Evolutionary conservation across 2,113 vertebrate genomes (phyloP), one percentile per base, ranked within the genome.

Genomic region (Tupaia chinensis): DNA sequence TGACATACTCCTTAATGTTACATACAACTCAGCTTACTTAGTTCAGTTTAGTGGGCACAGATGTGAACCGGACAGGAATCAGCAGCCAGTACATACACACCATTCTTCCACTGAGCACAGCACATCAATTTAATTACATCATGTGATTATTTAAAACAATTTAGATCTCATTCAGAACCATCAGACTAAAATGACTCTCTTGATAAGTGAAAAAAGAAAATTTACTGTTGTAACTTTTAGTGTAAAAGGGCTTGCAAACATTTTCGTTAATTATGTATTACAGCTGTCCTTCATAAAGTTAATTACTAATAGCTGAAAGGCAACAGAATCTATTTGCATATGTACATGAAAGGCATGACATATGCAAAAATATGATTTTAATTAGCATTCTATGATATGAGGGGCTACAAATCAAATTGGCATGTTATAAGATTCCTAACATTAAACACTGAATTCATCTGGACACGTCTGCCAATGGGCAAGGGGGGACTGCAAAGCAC

Each of bases 221-320:
- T 82, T 95, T 97, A 98, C 98, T 98, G 98, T 98, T 99, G 98
- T 98, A 99, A 99, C 98, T 99, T 98, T 94, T 97, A 97, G 97
- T 98, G 98, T 99, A 98, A 99, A 99, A 98, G 98, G 99, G 99
- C 99, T 99, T 99, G 99, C 99, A 99, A 99, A 99, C 99, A 99
- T 99, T 99, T 99, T 99, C 99, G 99, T 99, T 99, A 99, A 99
- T 99, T 99, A 99, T 99, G 99, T 99, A 99, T 99, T 99, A 99
- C 99, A 99, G 99, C 99, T 99, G 99, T 99, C 99, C 99, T 99
- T 99, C 99, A 99, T 99, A 99, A 99, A 99, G 99, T 99, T 99
- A 99, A 99, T 99, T 99, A 99, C 99, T 99, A 99, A 99, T 99
- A 98, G 99, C 99, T 99, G 99, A 99, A 99, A 99, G 99, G 99